Evolutionary conservation across 1,140 invertebrate species (phyloP).

Genomic region (Diploscapter pachys): DNA sequence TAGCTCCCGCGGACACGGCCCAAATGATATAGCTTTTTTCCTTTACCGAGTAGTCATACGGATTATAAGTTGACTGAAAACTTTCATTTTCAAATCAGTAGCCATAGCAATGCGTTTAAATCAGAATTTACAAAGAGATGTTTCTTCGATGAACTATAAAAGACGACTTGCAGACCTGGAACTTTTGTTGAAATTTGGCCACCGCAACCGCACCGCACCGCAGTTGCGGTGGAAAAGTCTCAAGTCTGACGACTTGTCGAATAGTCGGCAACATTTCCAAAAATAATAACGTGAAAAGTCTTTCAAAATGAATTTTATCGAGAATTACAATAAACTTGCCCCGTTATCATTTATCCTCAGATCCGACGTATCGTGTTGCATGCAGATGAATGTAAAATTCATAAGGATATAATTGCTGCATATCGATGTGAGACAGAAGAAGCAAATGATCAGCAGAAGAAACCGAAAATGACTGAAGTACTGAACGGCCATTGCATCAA

Average conservation of each 20-base stretch:
- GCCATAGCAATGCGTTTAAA: no score
- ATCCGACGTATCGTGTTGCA: conserved; percentile 28
- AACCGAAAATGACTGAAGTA: conserved; percentile 68
- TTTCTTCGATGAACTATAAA: no score
- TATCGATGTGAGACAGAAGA: conserved; percentile 43
- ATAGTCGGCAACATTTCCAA: no score
- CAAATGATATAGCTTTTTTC: conserved; percentile 33
- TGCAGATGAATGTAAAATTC: conserved; percentile 38
- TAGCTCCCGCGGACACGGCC: conserved; percentile 29
- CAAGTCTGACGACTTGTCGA: no score
- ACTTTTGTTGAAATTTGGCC: no score
- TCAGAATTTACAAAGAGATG: no score
- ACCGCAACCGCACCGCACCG: no score
- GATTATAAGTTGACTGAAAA: conserved; percentile 18
- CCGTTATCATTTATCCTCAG: conserved; percentile 13
- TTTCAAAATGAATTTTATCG: background rate
- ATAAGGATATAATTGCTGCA: conserved; percentile 30
- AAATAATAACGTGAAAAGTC: background rate
- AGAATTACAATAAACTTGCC: conserved; percentile 1
- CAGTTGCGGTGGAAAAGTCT: no score
- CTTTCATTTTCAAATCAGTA: background rate
- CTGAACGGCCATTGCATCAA: no score
- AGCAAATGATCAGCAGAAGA: conserved; percentile 66
- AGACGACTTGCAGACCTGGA: no score
- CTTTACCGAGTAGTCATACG: conserved; percentile 25